Evolutionary conservation across 2,797 vertebrate genomes (phyloP).

Genomic region (Muraenolepis orangiensis): DNA sequence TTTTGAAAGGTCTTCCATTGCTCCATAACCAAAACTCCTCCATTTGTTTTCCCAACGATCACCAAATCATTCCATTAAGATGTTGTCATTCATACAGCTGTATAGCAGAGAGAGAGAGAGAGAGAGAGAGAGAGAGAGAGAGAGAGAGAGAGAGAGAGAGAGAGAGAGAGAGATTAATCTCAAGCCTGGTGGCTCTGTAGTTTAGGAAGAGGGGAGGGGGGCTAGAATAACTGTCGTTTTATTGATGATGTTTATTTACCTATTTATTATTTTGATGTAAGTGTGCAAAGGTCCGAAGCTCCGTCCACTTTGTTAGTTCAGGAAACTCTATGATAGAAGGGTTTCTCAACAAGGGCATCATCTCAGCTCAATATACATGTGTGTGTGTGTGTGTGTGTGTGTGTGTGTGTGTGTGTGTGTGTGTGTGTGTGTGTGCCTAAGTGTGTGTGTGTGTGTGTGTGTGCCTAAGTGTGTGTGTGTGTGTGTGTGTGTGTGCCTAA

Average conservation of each 20-base stretch:
- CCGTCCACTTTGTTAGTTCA: not conserved
- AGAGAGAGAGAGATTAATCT: not conserved
- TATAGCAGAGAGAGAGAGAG: not conserved
- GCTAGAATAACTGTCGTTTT: not conserved
- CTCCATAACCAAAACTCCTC: not conserved
- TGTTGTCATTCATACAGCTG: not conserved
- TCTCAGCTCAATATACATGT: slow-evolving; percentile 20
- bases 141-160: not conserved
- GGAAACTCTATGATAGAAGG: not conserved
- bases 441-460: not conserved
- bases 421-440: not conserved
- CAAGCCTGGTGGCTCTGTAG: not conserved
- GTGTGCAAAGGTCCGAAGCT: not conserved
- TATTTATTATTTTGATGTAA: not conserved
- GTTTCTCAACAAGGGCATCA: not conserved
- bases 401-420: not conserved
- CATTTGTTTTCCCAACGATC: not conserved
- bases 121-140: not conserved
- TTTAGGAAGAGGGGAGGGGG: too few species aligned
- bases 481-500: slow-evolving; percentile 24
- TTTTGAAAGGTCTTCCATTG: not conserved
- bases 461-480: not conserved
- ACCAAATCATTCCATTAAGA: not conserved
- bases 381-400: slow-evolving; percentile 11
- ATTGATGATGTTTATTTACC: not conserved